Conservation (phyloP, 2,888 invertebrate species). For the Hermodice carunculata region DNA sequence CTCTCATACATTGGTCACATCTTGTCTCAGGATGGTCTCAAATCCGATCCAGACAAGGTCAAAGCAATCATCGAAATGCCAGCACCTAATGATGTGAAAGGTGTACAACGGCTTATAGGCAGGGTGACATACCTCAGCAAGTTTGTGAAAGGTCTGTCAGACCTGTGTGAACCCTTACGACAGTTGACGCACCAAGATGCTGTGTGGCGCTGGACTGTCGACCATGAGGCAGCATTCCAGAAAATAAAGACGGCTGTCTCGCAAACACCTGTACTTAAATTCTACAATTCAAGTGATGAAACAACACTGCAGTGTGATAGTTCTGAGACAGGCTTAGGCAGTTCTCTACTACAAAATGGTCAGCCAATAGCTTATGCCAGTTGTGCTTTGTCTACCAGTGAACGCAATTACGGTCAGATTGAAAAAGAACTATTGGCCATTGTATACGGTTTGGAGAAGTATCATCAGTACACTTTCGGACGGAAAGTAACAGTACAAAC, state of each 20-base stretch:
- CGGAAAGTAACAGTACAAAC: constrained; percentile 11
- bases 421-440: constrained; percentile 27
- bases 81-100: constrained; percentile 14
- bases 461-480: constrained; percentile 25
- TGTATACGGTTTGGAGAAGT: constrained; percentile 16
- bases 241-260: background rate
- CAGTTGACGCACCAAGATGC: constrained; percentile 27
- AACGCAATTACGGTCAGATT: constrained; percentile 21
- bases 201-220: constrained; percentile 28
- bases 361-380: constrained; percentile 22
- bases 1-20: constrained; percentile 34
- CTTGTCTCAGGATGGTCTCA: constrained; percentile 19
- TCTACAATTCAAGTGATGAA: constrained; percentile 17
- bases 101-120: constrained; percentile 31
- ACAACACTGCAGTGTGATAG: constrained; percentile 19
- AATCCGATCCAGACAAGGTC: constrained; percentile 30
- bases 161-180: constrained; percentile 17
- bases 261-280: constrained; percentile 12
- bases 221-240: constrained; percentile 29
- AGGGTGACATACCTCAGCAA: constrained; percentile 31
- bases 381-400: constrained; percentile 17
- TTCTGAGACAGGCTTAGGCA: constrained; percentile 16
- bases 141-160: constrained; percentile 28
- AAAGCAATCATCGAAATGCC: constrained; percentile 24
- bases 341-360: constrained; percentile 12